Conservation (phyloP, 1,140 invertebrate species). For the Ips typographus region DNA sequence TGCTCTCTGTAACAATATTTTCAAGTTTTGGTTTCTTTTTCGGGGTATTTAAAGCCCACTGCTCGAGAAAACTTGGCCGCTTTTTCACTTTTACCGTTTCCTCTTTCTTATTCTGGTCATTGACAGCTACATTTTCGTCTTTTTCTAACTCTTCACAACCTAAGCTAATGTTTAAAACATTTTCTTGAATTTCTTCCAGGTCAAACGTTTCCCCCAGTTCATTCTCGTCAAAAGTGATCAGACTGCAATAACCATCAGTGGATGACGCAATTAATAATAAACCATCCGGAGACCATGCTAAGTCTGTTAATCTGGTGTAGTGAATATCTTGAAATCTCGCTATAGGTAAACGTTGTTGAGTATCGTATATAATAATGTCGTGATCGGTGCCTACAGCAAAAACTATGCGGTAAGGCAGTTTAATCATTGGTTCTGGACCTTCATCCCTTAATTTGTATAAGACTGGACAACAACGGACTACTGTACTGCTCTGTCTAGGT, state of each 20-base stretch:
- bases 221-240: conserved; percentile 77
- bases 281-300: conserved; percentile 90
- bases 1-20: conserved; percentile 1
- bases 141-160: conserved; percentile 46
- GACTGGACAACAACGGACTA: conserved; percentile 78
- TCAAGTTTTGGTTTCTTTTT: conserved; percentile 37
- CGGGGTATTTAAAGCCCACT: conserved; percentile 44
- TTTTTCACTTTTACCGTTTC: conserved; percentile 38
- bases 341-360: conserved; percentile 83
- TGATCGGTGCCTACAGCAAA: conserved; percentile 89
- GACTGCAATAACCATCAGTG: conserved; percentile 93
- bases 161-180: conserved; percentile 38
- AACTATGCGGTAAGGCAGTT: conserved; percentile 80
- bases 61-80: conserved; percentile 44
- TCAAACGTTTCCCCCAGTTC: conserved; percentile 72
- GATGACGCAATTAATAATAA: conserved; percentile 81
- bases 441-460: conserved; percentile 66
- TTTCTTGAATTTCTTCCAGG: conserved; percentile 57
- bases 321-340: conserved; percentile 89
- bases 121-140: conserved; percentile 49
- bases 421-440: conserved; percentile 59
- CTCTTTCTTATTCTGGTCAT: conserved; percentile 37
- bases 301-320: conserved; percentile 88
- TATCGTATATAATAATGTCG: conserved; percentile 88
- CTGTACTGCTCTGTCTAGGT: conserved; percentile 74